Evolutionary conservation across 2,888 invertebrate species (phyloP), one percentile per base, ranked within the genome.

Genomic region (Aphelenchoides bicaudatus): DNA sequence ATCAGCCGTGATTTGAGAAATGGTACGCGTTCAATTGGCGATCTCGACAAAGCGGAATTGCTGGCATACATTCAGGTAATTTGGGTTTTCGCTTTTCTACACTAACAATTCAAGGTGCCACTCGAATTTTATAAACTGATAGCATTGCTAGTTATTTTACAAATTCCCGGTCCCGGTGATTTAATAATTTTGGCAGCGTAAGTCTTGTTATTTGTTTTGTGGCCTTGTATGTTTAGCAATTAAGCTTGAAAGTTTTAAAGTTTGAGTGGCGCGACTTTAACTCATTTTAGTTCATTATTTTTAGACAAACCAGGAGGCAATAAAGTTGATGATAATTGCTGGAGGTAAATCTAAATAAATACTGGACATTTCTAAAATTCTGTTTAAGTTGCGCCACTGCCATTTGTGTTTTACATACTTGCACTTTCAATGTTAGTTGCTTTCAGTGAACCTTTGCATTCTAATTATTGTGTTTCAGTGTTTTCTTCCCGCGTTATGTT

Each of bases 41-140:
- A 73, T 31, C 62, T 74, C 62, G 80, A 71, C 65, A 83, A 83
- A 81, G 82, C 83, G 80, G 83, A 84, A 72, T 79, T 83, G 62
- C 82, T 82, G 59, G 77, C 79, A 54, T 74, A 80, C 71, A 78
- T 83, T 74, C 77, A 82, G 80, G 85, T 86, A 39, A 31, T 54
- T 58, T n/a, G 28, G 21, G 37, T 3, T 3, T 19, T 8, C 1
- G 4, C 13, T 6, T 27, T 19, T 25, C 27, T 43, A 4, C 43
- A 50, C 13, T 2, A 13, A 23, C 13, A 37, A 34, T 34, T 62
- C 31, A 27, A 63, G 63, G 64, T 58, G 29, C 62, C 62, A 28
- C 48, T 59, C 28, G 63, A 63, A 29, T 21, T 66, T 25, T 10
- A 46, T n/a, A 39, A 46, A n/a, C 46, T 61, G 19, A 25, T 30